Evolutionary conservation across 2,113 vertebrate species (phyloP).

Genomic region (Engraulis encrasicolus): DNA sequence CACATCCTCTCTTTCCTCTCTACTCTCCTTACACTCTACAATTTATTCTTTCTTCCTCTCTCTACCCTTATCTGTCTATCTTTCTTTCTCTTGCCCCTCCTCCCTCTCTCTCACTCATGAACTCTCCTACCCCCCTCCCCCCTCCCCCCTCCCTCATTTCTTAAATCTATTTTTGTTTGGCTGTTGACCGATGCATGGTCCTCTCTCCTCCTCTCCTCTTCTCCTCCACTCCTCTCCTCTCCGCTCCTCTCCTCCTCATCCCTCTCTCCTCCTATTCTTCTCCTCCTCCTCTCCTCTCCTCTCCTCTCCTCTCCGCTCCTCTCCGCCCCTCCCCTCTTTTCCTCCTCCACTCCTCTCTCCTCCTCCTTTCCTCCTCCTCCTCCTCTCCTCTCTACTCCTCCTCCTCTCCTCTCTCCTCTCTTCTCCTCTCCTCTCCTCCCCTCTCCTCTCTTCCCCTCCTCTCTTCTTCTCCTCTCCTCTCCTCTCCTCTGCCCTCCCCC

Average conservation of each 20-base stretch:
- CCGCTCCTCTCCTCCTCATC: neutral
- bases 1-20: neutral
- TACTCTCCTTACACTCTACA: neutral
- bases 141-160: slow-evolving; percentile 26
- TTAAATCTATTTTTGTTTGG: slow-evolving; percentile 77
- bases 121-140: neutral
- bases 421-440: no score
- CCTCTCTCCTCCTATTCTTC: neutral
- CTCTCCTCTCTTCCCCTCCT: no score
- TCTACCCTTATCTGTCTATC: neutral
- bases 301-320: no score
- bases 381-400: no score
- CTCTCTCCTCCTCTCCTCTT: slow-evolving; percentile 65
- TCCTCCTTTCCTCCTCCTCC: slow-evolving; percentile 32
- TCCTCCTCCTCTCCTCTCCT: no score
- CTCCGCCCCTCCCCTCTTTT: neutral
- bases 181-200: slow-evolving; percentile 76
- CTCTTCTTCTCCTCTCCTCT: no score
- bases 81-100: neutral
- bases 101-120: neutral
- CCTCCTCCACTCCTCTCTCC: neutral
- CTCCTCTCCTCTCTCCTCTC: neutral
- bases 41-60: no score
- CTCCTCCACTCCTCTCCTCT: no score
- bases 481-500: no score